A percentile compares a stretch with the other conserved stretches of the same genome.
Evolutionary conservation across 2,113 vertebrate genomes (phyloP).

Genomic region (Halcyon malimbica): DNA sequence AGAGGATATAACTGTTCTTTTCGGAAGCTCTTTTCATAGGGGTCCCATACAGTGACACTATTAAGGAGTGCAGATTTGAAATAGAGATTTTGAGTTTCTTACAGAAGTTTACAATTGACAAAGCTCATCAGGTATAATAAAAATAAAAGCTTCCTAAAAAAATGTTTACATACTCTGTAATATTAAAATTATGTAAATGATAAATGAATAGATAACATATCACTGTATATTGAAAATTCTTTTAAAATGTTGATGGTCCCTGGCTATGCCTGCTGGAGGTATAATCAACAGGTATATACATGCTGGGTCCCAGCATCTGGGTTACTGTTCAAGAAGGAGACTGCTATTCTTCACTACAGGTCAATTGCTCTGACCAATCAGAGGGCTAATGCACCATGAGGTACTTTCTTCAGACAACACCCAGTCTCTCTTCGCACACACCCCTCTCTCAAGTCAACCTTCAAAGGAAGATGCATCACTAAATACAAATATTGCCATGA

Average conservation of each 20-base stretch:
- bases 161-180: neutral
- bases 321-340: neutral
- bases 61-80: neutral
- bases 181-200: neutral
- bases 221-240: too few species aligned
- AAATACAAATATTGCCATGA: neutral
- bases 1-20: neutral
- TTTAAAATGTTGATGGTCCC: too few species aligned
- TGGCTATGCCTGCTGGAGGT: neutral
- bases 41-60: neutral
- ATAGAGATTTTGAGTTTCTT: neutral
- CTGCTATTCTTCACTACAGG: neutral
- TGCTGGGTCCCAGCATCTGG: neutral
- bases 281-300: neutral
- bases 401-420: neutral
- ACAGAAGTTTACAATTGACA: neutral
- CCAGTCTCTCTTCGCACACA: neutral
- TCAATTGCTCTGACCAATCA: neutral
- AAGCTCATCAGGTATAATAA: neutral
- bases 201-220: neutral
- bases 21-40: neutral
- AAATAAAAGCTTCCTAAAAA: neutral
- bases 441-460: neutral
- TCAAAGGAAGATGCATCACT: neutral
- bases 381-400: rapidly evolving